Evolutionary conservation across 2,113 vertebrate genomes (phyloP), one percentile per base, ranked within the genome.

Genomic region (Dromas ardeola): DNA sequence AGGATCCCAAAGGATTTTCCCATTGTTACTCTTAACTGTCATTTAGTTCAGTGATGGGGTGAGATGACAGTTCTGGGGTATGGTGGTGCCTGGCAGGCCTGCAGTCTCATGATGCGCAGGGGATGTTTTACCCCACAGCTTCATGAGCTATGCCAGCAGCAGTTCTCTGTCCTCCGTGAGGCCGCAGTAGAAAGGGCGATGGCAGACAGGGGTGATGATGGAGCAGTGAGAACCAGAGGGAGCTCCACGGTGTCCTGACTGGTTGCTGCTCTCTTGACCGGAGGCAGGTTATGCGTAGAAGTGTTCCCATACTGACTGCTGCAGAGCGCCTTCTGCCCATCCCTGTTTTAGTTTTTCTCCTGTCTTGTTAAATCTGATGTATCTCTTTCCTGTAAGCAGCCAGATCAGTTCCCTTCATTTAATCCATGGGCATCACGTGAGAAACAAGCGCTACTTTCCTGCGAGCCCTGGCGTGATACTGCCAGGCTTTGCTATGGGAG

Each of bases 61-160:
- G 4, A 1, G 0, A 3, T 61, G 72, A 14, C 1, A 3, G 7
- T 40, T 77, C 18, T 25, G 7, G 16, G 20, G 2, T 15, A 3
- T 20, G 29, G 29, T 29, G 32, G 49, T 53, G n/a, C 42, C 45
- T 19, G 23, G 52, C 50, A 56, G 45, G 29, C 43, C 69, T 70
- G 43, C 66, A 19, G 30, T 6, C 27, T 15, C 15, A 17, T 50
- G 29, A 7, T 0, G 0, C 10, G 9, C 47, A 42, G 49, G 38
- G 26, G 12, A 2, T 86, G 40, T n/a, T 45, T 22, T n/a, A 38
- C 13, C 66, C 40, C 55, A 4, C 7, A 70, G 45, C 6, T 5
- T 2, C 26, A 5, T 2, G 5, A 34, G n/a, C 65, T 36, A 1
- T 43, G 15, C 23, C 34, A 8, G 17, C 15, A 7, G 62, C 5